Percentiles rank a stretch among this genome's conserved stretches.
These are phyloP conservation scores for Trichoplusia ni DNA, from an alignment of 1,140 invertebrate species.

Conservation along the genomic window DNA sequence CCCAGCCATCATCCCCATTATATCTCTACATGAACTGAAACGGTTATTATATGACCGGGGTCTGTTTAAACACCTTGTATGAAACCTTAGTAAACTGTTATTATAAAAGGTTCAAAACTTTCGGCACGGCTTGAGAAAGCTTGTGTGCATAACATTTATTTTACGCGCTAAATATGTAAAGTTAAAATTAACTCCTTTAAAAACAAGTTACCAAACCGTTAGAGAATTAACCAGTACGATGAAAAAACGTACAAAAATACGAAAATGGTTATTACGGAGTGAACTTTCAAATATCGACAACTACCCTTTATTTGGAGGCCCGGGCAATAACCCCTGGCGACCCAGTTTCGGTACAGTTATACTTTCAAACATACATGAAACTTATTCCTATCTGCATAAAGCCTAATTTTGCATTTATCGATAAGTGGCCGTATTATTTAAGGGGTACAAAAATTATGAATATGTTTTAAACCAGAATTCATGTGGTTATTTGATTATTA, in stretches of 20 bases:
- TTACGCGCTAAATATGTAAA: too few relatives aligned
- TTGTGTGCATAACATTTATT: too few relatives aligned
- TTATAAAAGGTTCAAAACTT: too few relatives aligned
- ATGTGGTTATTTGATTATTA: background rate
- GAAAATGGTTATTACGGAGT: conserved; percentile 19
- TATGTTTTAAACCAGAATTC: conserved; percentile 1
- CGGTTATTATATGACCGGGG: too few relatives aligned
- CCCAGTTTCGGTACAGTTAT: conserved; percentile 21
- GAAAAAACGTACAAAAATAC: conserved; percentile 2
- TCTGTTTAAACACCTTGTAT: too few relatives aligned
- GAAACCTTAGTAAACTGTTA: too few relatives aligned
- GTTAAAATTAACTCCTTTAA: too few relatives aligned
- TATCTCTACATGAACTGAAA: too few relatives aligned
- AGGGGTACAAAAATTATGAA: conserved; percentile 14
- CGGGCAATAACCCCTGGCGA: conserved; percentile 33
- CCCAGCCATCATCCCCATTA: too few relatives aligned
- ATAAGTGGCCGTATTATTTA: conserved; percentile 10
- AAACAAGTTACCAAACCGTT: conserved; percentile 21
- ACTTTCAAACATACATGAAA: background rate
- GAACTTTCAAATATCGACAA: conserved; percentile 35
- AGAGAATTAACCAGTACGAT: background rate
- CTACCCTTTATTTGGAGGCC: conserved; percentile 33
- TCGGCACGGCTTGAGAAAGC: too few relatives aligned
- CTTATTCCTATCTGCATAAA: conserved; percentile 8
- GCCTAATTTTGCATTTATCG: background rate